A percentile compares a stretch with the other conserved stretches of the same genome.
Evolutionary conservation across 2,888 invertebrate species (phyloP).

Genomic region (Endotricha flammealis): DNA sequence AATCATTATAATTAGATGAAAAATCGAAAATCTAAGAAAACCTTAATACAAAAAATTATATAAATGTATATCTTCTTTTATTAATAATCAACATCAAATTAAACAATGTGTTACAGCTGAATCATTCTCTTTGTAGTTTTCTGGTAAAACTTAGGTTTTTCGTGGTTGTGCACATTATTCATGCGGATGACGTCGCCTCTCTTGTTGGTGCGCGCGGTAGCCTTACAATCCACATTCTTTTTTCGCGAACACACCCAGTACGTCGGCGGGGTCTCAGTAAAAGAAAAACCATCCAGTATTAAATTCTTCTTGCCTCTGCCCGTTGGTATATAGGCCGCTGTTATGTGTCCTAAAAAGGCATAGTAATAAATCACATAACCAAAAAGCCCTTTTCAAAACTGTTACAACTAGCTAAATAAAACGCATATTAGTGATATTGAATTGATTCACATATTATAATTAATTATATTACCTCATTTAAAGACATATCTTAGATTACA

Average conservation of each 20-base stretch:
- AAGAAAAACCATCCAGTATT: conserved; percentile 53
- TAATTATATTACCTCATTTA: too few relatives aligned
- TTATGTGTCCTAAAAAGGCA: conserved; percentile 35
- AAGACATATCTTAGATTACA: too few relatives aligned
- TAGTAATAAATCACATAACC: not conserved
- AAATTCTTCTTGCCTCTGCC: conserved; percentile 45
- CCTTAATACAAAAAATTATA: too few relatives aligned
- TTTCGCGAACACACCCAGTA: conserved; percentile 49
- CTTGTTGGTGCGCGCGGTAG: conserved; percentile 52
- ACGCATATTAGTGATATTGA: too few relatives aligned
- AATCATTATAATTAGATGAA: too few relatives aligned
- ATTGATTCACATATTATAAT: too few relatives aligned
- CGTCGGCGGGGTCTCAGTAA: conserved; percentile 31
- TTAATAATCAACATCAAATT: too few relatives aligned
- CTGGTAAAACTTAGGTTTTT: conserved; percentile 48
- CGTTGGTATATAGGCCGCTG: conserved; percentile 55
- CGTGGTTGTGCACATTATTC: conserved; percentile 48
- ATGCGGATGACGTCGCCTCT: conserved; percentile 42
- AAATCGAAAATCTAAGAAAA: too few relatives aligned
- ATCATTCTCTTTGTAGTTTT: conserved; percentile 48
- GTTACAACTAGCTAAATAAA: too few relatives aligned
- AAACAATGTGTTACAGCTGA: conserved; percentile 25
- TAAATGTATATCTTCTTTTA: too few relatives aligned
- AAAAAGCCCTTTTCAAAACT: too few relatives aligned
- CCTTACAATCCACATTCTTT: conserved; percentile 35